Percentiles rank a stretch among this genome's conserved stretches.
phyloP scores from a whole-genome alignment of 2,113 vertebrate species.

The Zingel zingel region DNA sequence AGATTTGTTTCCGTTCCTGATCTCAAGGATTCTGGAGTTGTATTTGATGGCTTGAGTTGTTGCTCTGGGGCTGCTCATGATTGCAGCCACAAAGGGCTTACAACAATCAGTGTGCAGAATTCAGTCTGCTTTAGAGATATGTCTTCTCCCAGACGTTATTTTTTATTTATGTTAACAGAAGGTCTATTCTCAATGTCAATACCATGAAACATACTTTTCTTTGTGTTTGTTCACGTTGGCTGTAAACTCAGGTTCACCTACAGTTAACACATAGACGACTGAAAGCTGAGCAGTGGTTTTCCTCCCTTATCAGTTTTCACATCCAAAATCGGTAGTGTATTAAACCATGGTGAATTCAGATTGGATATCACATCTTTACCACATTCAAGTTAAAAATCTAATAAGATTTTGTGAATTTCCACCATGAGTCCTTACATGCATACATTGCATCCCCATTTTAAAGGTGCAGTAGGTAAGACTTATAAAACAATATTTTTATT shows the following conservation, averaged over 20 bases:
- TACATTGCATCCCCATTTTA: background rate
- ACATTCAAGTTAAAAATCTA: background rate
- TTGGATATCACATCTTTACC: background rate
- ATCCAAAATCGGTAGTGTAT: conserved; percentile 6
- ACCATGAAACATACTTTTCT: conserved; percentile 42
- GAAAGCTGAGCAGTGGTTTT: conserved; percentile 28
- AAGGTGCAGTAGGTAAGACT: background rate
- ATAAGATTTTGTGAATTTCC: background rate
- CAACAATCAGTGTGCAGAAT: conserved; percentile 49
- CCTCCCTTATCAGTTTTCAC: background rate
- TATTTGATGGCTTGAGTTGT: conserved; percentile 25
- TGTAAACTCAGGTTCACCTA: conserved; percentile 42
- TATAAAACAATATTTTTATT: no score
- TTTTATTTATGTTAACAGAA: conserved; percentile 54
- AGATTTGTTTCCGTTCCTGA: conserved; percentile 34
- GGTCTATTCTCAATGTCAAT: conserved; percentile 30
- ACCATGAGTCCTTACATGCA: background rate
- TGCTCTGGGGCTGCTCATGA: conserved; percentile 38
- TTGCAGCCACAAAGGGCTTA: conserved; percentile 53
- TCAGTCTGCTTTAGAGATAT: conserved; percentile 16
- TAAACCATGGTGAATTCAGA: conserved; percentile 3
- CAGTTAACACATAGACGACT: conserved; percentile 19
- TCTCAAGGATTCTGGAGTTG: conserved; percentile 37
- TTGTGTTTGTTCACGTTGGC: conserved; percentile 38
- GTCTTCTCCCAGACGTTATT: conserved; percentile 5